Base-by-base conservation (phyloP, 2,113 vertebrate species). In the Saccopteryx leptura region DNA sequence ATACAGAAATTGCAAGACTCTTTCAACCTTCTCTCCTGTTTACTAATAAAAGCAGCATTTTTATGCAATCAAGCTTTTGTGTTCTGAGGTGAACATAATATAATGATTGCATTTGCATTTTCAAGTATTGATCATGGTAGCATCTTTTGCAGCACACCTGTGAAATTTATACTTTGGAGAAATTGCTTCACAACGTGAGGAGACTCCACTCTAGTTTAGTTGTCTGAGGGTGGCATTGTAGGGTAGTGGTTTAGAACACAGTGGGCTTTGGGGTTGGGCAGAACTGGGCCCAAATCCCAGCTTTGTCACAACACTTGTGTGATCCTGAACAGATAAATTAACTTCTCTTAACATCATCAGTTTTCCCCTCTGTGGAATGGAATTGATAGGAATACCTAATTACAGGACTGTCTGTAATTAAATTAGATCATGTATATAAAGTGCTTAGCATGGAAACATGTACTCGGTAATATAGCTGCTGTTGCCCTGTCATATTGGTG, bases 31-130 rank as follows among this genome's bases (percentile, higher is more conserved):
- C 93, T 93, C 93, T 96, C 92, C 85, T 96, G 95, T 97, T 96
- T 95, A 96, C 97, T 98, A 97, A 97, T 98, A 98, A 94, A 95
- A 94, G 94, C 86, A 66, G 91, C 95, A 91, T 96, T 97, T 97
- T 97, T 94, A 96, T 97, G 96, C 97, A 97, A 98, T 97, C 97
- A 98, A 95, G 96, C 96, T 96, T 97, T 97, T 98, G 97, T 97
- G 95, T 96, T 97, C 91, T 93, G 95, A 97, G 91, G 94, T 94
- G 97, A 96, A 90, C 79, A 93, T 96, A 96, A 95, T 97, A 93
- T 96, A 98, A 97, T 97, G 97, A 98, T 97, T 98, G 83, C 96
- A 97, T 97, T 97, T 97, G 97, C 97, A 98, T 97, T 97, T 97
- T 97, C 96, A 97, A 98, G 96, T 97, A 97, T 97, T 97, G 97